Evolutionary conservation across 35 echinoderm and acorn worm species (phyloP), one percentile per base, ranked within the genome.

Genomic region (Apostichopus californicus): DNA sequence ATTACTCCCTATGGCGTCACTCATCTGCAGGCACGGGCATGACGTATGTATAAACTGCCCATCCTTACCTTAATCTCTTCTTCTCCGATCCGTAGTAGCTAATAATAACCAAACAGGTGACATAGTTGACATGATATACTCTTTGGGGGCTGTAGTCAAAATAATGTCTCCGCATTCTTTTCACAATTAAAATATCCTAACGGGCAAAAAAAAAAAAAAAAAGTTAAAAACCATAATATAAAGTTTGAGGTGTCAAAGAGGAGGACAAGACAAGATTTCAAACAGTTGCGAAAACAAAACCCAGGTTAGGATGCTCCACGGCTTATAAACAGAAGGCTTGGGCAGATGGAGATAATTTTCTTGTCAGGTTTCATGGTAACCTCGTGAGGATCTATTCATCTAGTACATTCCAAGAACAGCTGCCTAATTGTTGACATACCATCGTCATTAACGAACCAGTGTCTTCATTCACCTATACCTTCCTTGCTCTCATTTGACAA

Each of bases 341-440:
- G 34, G 34, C 34, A 46, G 34, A 46, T 46, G 34, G 34, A 46
- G 34, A 46, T 46, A 46, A 46, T 46, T 46, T 1, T 34, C 64
- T 68, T 18, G 64, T 68, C 18, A 13, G 3, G 64, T 68, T 68
- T 5, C 11, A 5, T 18, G 17, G 64, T 68, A 68, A 75, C 71
- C n/a, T 18, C 1, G 71, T 18, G 21, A 75, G 17, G 71, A n/a
- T 7, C n/a, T 18, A 4, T 18, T 18, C 14, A 75, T 82, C 80
- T 82, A 53, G 0, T n/a, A 52, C 80, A 82, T 82, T 82, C 80
- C 80, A 55, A 55, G 18, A 82, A 82, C 80, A 82, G 80, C 80
- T 82, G 80, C 55, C 46, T 82, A 82, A 82, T 82, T 82, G 80
- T 57, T 82, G 80, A 82, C 80, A 82, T 82, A 82, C 80, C 80